A percentile compares a stretch with the other conserved stretches of the same genome.
These are phyloP conservation scores for Gymnoscopelus microlampas DNA, from an alignment of 2,797 vertebrate genomes.

Conservation along the genomic window DNA sequence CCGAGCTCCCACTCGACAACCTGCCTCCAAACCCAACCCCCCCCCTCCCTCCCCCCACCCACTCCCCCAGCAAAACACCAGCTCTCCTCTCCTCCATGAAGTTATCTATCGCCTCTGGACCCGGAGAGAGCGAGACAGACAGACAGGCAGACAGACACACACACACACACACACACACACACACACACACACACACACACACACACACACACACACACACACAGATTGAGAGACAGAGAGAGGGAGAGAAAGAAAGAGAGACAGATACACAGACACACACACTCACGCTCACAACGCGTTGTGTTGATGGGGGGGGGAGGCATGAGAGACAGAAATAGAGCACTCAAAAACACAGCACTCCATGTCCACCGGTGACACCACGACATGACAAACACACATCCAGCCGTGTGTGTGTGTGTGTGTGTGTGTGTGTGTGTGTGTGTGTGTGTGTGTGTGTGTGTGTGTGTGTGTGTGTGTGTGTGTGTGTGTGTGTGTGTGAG, in stretches of 20 bases:
- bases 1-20: slow-evolving; percentile 59
- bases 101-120: slow-evolving; percentile 75
- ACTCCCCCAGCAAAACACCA: slow-evolving; percentile 78
- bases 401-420: too few species aligned
- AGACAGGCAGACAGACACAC: too few species aligned
- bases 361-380: slow-evolving; percentile 36
- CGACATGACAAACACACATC: too few species aligned
- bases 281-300: too few species aligned
- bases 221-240: slow-evolving; percentile 4
- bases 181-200: too few species aligned
- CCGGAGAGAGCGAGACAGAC: slow-evolving; percentile 30
- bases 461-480: too few species aligned
- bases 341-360: slow-evolving; percentile 65
- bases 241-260: slow-evolving; percentile 26
- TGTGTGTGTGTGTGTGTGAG: too few species aligned
- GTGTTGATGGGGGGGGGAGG: not conserved
- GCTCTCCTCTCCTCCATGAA: slow-evolving; percentile 75
- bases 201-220: too few species aligned
- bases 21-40: slow-evolving; percentile 79
- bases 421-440: too few species aligned
- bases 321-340: slow-evolving; percentile 68
- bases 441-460: too few species aligned
- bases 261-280: not conserved
- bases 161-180: not conserved
- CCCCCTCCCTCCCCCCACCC: slow-evolving; percentile 53